Percentiles rank a stretch among this genome's conserved stretches.
These are phyloP conservation scores for Arbacia lixula DNA, from an alignment of 53 echinoderm and acorn worm genomes.

Conservation along the genomic window DNA sequence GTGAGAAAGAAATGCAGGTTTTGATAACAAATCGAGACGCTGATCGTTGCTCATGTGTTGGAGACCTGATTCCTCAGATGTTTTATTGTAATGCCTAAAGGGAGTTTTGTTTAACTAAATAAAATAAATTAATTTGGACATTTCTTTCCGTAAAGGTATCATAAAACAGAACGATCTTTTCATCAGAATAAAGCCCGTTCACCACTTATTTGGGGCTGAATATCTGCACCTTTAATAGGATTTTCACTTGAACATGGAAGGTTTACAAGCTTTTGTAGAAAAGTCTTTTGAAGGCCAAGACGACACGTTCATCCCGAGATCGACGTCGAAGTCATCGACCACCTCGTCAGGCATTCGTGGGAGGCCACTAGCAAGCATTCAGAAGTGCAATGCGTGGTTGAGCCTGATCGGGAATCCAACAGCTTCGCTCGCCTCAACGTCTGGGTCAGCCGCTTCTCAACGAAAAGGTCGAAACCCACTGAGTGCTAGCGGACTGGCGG, in stretches of 20 bases:
- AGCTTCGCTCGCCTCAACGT: conserved; percentile 12
- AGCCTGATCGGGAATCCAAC: conserved; percentile 61
- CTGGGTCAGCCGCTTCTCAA: conserved; percentile 1
- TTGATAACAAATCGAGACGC: too few relatives aligned
- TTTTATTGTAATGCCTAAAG: too few relatives aligned
- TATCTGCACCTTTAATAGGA: too few relatives aligned
- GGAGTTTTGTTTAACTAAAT: too few relatives aligned
- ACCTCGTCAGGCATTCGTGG: conserved; percentile 52
- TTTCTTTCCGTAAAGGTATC: too few relatives aligned
- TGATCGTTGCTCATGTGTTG: too few relatives aligned
- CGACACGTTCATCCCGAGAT: conserved; percentile 22
- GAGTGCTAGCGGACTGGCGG: background rate
- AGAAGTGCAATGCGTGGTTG: conserved; percentile 86
- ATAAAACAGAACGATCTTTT: too few relatives aligned
- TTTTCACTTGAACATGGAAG: conserved; percentile 67
- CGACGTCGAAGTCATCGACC: conserved; percentile 4
- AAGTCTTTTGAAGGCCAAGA: conserved; percentile 96
- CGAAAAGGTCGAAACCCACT: conserved; percentile 18
- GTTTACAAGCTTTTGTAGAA: conserved; percentile 91
- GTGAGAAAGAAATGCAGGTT: too few relatives aligned
- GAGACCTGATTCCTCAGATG: too few relatives aligned
- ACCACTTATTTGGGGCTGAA: too few relatives aligned
- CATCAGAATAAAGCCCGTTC: too few relatives aligned
- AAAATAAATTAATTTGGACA: too few relatives aligned
- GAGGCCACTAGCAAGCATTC: conserved; percentile 66